Conservation (phyloP, 2,113 vertebrate species). For the Arvicanthis niloticus region DNA sequence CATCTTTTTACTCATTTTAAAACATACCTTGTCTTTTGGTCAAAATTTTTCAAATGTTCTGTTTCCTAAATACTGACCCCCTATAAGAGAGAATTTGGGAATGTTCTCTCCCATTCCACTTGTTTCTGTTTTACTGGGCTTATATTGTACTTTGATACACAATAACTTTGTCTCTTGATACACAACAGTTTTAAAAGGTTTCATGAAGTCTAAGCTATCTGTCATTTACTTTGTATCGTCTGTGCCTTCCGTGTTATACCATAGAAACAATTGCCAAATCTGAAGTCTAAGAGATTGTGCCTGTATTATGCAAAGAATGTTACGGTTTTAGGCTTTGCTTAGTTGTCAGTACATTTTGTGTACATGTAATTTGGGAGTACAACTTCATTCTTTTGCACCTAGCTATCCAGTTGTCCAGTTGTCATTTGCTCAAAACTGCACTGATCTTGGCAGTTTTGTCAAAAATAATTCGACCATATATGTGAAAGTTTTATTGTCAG, state of each 20-base stretch:
- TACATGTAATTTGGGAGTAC: background rate
- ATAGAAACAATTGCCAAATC: background rate
- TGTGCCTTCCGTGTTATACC: background rate
- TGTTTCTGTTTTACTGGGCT: background rate
- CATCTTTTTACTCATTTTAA: background rate
- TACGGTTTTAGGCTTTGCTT: background rate
- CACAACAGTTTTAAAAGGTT: background rate
- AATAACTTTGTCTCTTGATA: background rate
- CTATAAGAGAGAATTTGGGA: background rate
- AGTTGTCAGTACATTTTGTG: background rate
- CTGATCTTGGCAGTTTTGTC: background rate
- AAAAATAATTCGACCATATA: background rate
- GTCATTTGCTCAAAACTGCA: background rate
- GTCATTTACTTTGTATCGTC: background rate
- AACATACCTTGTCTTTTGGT: background rate
- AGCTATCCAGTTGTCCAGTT: background rate
- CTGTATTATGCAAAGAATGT: background rate
- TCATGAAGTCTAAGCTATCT: background rate
- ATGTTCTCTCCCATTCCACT: background rate
- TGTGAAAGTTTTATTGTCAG: background rate
- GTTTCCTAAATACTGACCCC: background rate
- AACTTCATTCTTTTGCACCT: background rate
- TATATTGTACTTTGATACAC: background rate
- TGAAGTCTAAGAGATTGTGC: background rate
- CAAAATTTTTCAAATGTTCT: background rate